Evolutionary conservation across 2,797 vertebrate species (phyloP).

Genomic region (Microtus agrestis): DNA sequence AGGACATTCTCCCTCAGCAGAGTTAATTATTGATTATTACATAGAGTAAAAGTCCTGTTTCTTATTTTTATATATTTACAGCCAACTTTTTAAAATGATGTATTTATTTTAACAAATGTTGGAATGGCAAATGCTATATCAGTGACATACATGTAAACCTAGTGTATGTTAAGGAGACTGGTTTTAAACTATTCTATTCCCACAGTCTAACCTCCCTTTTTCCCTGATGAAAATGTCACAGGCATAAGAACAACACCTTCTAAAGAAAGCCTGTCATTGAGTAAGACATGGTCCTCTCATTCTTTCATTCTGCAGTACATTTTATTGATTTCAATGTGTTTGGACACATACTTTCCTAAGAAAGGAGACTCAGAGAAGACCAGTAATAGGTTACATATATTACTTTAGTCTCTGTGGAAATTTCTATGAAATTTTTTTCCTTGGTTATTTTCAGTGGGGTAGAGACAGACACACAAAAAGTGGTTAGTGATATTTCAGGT

Average conservation of each 20-base stretch:
- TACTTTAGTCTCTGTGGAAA: background rate
- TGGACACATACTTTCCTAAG: background rate
- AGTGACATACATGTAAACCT: background rate
- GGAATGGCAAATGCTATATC: background rate
- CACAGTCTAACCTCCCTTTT: background rate
- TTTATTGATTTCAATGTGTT: background rate
- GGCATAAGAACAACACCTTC: background rate
- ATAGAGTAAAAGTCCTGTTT: background rate
- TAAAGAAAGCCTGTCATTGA: background rate
- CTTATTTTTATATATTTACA: background rate
- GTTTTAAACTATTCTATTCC: background rate
- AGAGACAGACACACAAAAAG: background rate
- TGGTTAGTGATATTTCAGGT: background rate
- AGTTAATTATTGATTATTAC: background rate
- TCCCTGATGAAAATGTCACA: background rate
- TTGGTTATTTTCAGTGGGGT: background rate
- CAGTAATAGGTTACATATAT: background rate
- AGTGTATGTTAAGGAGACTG: too few species aligned
- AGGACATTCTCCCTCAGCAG: too few species aligned
- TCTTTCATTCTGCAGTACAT: background rate
- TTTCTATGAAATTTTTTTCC: background rate
- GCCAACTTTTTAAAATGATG: background rate
- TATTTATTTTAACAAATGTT: background rate
- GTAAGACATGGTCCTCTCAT: background rate
- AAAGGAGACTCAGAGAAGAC: background rate